phyloP scores from a whole-genome alignment of 2,113 vertebrate genomes.

The Lota lota region DNA sequence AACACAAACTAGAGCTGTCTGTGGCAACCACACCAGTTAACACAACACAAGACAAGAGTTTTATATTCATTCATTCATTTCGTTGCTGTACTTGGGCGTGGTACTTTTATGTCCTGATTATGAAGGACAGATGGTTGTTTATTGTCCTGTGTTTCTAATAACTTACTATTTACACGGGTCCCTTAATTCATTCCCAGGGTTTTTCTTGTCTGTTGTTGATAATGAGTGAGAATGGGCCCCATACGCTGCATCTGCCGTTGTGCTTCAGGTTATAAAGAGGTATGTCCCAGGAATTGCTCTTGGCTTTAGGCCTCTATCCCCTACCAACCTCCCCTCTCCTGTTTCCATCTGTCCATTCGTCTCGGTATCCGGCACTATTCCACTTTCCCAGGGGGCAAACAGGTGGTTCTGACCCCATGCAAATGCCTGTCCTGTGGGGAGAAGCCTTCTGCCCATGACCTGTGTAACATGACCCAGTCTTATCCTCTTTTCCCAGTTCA shows the following conservation, averaged over 20 bases:
- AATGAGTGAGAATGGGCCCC: no score
- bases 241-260: no score
- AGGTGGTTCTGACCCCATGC: conserved; percentile 61
- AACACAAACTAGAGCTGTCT: conserved; percentile 16
- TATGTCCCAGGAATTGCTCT: conserved; percentile 7
- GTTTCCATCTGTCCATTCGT: conserved; percentile 56
- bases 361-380: conserved; percentile 27
- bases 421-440: conserved; percentile 39
- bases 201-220: no score
- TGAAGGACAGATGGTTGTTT: no score
- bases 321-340: background rate
- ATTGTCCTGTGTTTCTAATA: no score
- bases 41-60: background rate
- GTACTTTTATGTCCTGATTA: no score
- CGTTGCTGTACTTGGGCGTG: no score
- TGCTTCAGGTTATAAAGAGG: no score
- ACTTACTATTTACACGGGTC: no score
- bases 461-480: conserved; percentile 31
- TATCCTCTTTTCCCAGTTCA: conserved; percentile 19
- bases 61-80: background rate
- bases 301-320: conserved; percentile 20
- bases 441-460: conserved; percentile 39
- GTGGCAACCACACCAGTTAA: conserved; percentile 4
- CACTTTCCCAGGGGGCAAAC: conserved; percentile 42
- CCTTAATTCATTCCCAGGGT: no score